Base-by-base conservation (phyloP, 1,140 invertebrate species). In the Meteorus sp. region DNA sequence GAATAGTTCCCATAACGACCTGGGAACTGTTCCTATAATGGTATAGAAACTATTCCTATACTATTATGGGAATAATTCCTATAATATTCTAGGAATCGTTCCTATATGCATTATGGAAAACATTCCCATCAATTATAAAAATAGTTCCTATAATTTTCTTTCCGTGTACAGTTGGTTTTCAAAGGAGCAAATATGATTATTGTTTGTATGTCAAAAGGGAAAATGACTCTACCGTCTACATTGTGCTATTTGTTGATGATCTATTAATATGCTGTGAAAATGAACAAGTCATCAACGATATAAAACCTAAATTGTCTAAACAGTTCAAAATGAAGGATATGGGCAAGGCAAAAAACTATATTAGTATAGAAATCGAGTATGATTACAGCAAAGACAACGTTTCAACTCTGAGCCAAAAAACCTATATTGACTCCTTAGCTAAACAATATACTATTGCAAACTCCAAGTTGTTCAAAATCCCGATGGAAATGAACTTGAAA, bases 271-370 rank as follows among this genome's bases (percentile, higher is more conserved):
- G 59, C 44, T 15, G 52, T 15, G 25, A 25, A 45, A 25, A 56
- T 22, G 15, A 52, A 35, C 7, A 31, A 13, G 27, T 13, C 43
- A 61, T 61, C 22, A 20, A 56, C 9, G 8, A 43, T 19, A 20
- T 61, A 15, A 61, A 61, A 29, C 9, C 1, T 11, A 25, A 41
- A 9, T 43, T 61, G 19, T 33, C 25, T n/a, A 23, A 50, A 47
- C 33, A 25, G 43, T 61, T 61, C 33, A 50, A 29, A 19, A 55
- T 61, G 59, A 51, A 55, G 43, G 59, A 61, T 41, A 41, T 56
- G 19, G 59, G 59, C 11, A 25, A 56, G 44, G 44, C 52, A 11
- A 29, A 43, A 51, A 56, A 2, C 9, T 61, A 61, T 50, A 35
- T 61, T 13, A 45, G 52, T 48, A 61, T 61, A 11, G 35, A 56